Evolutionary conservation across 2,113 vertebrate genomes (phyloP).

Genomic region (Cyprinus carpio): DNA sequence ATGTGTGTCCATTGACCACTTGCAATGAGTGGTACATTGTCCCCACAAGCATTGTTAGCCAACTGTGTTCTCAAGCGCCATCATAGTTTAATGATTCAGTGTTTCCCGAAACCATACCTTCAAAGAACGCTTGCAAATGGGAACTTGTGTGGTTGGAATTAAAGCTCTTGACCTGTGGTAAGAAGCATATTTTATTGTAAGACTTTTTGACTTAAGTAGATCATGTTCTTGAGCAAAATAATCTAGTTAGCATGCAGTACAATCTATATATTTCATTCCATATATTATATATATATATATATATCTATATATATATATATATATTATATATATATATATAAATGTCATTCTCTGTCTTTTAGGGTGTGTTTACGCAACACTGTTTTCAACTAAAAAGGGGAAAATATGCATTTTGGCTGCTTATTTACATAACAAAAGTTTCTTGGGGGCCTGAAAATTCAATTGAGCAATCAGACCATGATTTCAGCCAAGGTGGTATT

Average conservation of each 20-base stretch:
- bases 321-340: too few species aligned
- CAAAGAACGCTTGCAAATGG: background rate
- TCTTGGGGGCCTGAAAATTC: too few species aligned
- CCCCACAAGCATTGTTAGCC: background rate
- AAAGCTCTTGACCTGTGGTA: background rate
- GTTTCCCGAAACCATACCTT: background rate
- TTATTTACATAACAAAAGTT: too few species aligned
- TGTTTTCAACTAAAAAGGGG: too few species aligned
- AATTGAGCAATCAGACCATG: too few species aligned
- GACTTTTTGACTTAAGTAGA: background rate
- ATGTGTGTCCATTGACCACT: background rate
- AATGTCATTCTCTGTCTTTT: background rate
- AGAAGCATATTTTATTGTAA: background rate
- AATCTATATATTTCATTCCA: background rate
- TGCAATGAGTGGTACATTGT: background rate
- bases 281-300: too few species aligned
- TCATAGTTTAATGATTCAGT: background rate
- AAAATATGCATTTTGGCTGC: too few species aligned
- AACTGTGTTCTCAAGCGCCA: background rate
- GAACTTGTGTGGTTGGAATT: background rate
- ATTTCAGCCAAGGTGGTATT: too few species aligned
- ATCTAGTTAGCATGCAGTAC: background rate
- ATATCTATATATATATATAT: too few species aligned
- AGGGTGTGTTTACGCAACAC: too few species aligned
- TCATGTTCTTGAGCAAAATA: background rate